These are phyloP conservation scores for Pseudomyrmex concolor DNA, from an alignment of 1,140 invertebrate genomes.

Conservation along the genomic window DNA sequence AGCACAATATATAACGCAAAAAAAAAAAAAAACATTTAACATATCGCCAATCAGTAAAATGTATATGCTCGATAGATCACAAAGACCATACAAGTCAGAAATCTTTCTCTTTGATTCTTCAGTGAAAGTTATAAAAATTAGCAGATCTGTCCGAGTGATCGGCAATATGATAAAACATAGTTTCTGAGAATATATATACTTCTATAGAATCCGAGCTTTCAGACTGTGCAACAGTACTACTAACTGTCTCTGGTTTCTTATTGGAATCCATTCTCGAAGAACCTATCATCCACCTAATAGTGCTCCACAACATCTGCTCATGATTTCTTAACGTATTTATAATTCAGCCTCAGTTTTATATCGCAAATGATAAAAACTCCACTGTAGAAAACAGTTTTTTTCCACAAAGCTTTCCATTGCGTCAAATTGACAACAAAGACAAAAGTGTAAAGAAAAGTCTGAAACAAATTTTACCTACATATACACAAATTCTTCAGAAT, in stretches of 20 bases:
- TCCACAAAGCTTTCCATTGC: too few species aligned
- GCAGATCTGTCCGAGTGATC: too few species aligned
- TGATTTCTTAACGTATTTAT: conserved; percentile 63
- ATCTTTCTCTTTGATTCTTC: too few species aligned
- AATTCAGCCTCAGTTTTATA: conserved; percentile 3
- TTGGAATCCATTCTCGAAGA: conserved; percentile 61
- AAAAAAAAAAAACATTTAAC: neutral
- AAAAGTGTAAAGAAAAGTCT: too few species aligned
- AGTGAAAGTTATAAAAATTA: too few species aligned
- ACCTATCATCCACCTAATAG: conserved; percentile 75
- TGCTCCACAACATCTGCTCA: conserved; percentile 73
- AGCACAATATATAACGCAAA: neutral
- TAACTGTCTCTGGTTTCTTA: conserved; percentile 33
- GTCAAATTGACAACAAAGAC: too few species aligned
- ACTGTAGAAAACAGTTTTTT: too few species aligned
- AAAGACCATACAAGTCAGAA: too few species aligned
- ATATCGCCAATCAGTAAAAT: neutral
- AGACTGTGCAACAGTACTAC: conserved; percentile 29
- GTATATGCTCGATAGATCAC: too few species aligned
- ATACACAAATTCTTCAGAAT: too few species aligned
- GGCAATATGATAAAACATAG: too few species aligned
- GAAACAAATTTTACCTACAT: too few species aligned
- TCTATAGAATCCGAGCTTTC: conserved; percentile 73
- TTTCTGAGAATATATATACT: conserved; percentile 44
- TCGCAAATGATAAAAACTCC: neutral